These are phyloP conservation scores for Tenthredo scrophulariae DNA, from an alignment of 2,888 invertebrate species.

Conservation along the genomic window DNA sequence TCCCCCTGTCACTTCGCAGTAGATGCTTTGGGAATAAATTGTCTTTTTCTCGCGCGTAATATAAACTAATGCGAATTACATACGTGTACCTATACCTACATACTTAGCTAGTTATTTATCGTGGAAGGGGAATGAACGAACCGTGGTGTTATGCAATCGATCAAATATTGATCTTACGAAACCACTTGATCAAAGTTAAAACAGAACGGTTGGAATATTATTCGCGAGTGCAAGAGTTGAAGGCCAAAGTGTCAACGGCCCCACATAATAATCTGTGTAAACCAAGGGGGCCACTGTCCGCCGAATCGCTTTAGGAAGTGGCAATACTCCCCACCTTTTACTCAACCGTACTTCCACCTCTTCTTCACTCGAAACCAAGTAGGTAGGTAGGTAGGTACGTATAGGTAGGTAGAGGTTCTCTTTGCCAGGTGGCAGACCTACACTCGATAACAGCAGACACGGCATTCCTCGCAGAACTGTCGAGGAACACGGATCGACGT, in stretches of 20 bases:
- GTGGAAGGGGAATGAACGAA: background rate
- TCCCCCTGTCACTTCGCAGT: background rate
- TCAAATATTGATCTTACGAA: background rate
- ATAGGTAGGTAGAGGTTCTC: conserved; percentile 10
- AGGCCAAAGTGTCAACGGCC: conserved; percentile 74
- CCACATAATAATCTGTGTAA: conserved; percentile 63
- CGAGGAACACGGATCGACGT: conserved; percentile 6
- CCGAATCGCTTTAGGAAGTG: conserved; percentile 60
- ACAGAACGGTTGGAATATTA: conserved; percentile 22
- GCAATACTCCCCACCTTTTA: conserved; percentile 57
- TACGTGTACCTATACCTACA: background rate
- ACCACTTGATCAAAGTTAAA: conserved; percentile 20
- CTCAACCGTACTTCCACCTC: conserved; percentile 47
- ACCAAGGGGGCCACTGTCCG: conserved; percentile 51
- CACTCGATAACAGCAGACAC: background rate
- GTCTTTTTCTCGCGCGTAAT: background rate
- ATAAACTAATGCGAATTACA: background rate
- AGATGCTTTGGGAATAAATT: no score
- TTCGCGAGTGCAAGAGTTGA: conserved; percentile 63
- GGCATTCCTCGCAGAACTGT: conserved; percentile 47
- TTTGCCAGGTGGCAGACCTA: conserved; percentile 42
- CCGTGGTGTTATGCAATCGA: background rate
- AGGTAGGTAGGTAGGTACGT: conserved; percentile 18
- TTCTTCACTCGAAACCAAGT: background rate
- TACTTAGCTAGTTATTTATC: background rate